Evolutionary conservation across 1,140 invertebrate genomes (phyloP).

Genomic region (Parasteatoda tepidariorum): DNA sequence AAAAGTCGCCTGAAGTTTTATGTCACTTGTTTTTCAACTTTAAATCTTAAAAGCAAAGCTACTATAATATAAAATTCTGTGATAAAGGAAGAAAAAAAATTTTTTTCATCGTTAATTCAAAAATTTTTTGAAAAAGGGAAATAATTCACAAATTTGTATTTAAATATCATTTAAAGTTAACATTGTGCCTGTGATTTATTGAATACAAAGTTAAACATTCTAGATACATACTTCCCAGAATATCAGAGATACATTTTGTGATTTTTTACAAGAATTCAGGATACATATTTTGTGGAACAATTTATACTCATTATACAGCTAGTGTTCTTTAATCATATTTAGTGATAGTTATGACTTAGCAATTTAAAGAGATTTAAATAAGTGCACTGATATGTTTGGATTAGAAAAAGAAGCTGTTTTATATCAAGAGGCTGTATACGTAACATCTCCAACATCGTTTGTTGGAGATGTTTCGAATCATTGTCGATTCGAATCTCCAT

Average conservation of each 20-base stretch:
- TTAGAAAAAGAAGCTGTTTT: slow-evolving; percentile 61
- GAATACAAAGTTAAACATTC: not conserved
- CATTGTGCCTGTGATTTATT: too few species aligned
- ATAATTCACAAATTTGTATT: not conserved
- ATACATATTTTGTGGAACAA: not conserved
- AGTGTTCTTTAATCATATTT: not conserved
- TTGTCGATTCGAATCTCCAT: slow-evolving; percentile 33
- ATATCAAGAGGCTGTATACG: slow-evolving; percentile 62
- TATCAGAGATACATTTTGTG: not conserved
- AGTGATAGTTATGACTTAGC: not conserved
- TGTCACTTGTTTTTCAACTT: not conserved
- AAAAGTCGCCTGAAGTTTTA: not conserved
- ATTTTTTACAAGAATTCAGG: too few species aligned
- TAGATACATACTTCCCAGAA: not conserved
- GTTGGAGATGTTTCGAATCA: slow-evolving; percentile 33
- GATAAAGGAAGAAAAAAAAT: not conserved
- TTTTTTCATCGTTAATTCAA: not conserved
- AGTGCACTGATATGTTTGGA: slow-evolving; percentile 51
- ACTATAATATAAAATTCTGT: not conserved
- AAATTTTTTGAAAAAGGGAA: not conserved
- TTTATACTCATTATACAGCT: not conserved
- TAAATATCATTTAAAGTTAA: not conserved
- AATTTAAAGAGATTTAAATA: not conserved
- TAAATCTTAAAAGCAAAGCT: not conserved
- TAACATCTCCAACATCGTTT: slow-evolving; percentile 47